Evolutionary conservation across 2,888 invertebrate genomes (phyloP).

Genomic region (Drosophila rellima): DNA sequence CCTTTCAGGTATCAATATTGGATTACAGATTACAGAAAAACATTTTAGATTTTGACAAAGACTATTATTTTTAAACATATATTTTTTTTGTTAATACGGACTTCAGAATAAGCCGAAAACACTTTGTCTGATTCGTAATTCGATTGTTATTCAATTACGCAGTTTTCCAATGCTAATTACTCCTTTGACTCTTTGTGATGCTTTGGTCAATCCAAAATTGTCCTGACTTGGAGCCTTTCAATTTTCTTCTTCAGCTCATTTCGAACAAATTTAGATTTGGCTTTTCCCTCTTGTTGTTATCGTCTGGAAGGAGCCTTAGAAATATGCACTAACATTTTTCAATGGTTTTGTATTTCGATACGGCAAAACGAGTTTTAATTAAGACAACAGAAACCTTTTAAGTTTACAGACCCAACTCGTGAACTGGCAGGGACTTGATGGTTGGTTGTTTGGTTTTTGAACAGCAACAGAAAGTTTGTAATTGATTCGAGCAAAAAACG

Average conservation of each 20-base stretch:
- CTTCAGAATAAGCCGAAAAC: no score
- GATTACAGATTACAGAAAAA: no score
- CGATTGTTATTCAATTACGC: slow-evolving; percentile 1
- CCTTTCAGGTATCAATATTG: neutral
- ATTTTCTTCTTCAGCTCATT: slow-evolving; percentile 5
- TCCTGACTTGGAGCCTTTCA: neutral
- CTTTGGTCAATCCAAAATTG: neutral
- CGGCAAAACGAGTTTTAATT: slow-evolving; percentile 66
- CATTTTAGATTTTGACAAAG: no score
- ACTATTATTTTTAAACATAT: no score
- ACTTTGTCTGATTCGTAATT: neutral
- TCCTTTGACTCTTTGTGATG: neutral
- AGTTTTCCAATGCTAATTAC: slow-evolving; percentile 11
- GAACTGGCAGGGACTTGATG: slow-evolving; percentile 17
- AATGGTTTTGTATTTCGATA: slow-evolving; percentile 53
- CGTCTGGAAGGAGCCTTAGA: slow-evolving; percentile 13
- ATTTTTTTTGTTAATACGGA: no score
- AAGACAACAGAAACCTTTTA: slow-evolving; percentile 80
- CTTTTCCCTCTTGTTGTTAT: neutral
- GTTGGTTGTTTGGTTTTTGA: slow-evolving; percentile 59
- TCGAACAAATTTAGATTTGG: slow-evolving; percentile 15
- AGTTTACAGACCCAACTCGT: slow-evolving; percentile 32
- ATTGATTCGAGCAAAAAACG: slow-evolving; percentile 77
- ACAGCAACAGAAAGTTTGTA: slow-evolving; percentile 74
- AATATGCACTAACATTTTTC: slow-evolving; percentile 23